Evolutionary conservation across 30 jellyfish, hydroid and myxozoan species (phyloP).

Genomic region (Pseudorhiza aurosa): DNA sequence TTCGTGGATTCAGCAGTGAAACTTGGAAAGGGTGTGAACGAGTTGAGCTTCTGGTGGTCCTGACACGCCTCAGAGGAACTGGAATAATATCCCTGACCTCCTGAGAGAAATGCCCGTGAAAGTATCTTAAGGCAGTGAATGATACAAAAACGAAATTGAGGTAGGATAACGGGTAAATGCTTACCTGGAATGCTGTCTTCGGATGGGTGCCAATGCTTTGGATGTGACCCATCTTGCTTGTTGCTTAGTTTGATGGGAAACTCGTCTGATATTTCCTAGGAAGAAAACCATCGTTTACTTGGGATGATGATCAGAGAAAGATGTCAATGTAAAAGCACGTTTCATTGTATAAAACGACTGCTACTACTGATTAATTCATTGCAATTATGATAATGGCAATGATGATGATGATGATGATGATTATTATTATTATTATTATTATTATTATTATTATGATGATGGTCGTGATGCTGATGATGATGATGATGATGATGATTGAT

Average conservation of each 20-base stretch:
- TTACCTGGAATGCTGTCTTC: background rate
- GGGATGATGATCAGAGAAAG: too few relatives aligned
- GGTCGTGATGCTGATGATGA: background rate
- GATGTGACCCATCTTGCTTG: background rate
- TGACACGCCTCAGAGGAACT: too few relatives aligned
- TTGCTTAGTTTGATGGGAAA: background rate
- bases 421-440: background rate
- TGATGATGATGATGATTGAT: background rate
- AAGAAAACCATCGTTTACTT: too few relatives aligned
- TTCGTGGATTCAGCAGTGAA: too few relatives aligned
- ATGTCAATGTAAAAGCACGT: too few relatives aligned
- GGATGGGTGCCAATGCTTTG: background rate
- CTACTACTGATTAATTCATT: too few relatives aligned
- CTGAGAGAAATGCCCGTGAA: too few relatives aligned
- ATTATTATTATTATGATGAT: background rate
- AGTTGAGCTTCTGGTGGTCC: too few relatives aligned
- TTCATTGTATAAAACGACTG: too few relatives aligned
- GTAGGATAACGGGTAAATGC: background rate
- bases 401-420: background rate
- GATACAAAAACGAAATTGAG: background rate
- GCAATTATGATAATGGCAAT: background rate
- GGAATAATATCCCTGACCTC: too few relatives aligned
- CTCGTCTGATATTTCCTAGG: background rate
- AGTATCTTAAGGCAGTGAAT: too few relatives aligned
- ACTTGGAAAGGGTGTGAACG: too few relatives aligned